A percentile compares a stretch with the other conserved stretches of the same genome.
Conservation (phyloP, 2,888 invertebrate genomes). For the Callosobruchus maculatus region DNA sequence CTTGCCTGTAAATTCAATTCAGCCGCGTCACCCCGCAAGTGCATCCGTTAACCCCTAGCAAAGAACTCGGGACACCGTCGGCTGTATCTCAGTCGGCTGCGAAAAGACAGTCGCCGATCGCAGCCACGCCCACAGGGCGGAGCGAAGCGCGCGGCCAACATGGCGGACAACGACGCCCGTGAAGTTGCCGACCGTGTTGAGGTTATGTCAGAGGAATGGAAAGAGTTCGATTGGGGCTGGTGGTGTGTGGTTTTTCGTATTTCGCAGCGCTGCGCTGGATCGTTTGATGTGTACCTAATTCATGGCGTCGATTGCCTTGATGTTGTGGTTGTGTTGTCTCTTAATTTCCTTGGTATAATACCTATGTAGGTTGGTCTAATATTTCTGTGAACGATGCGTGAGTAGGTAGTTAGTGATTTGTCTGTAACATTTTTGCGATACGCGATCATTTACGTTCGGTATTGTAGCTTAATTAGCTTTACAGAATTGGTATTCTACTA, state of each 20-base stretch:
- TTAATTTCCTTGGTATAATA: not conserved
- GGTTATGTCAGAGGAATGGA: not conserved
- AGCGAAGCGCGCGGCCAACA: constrained; percentile 41
- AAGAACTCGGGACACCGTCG: not conserved
- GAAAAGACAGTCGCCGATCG: not conserved
- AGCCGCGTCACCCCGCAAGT: not conserved
- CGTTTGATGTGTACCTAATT: not conserved
- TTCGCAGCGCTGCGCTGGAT: not conserved
- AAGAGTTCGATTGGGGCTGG: not conserved
- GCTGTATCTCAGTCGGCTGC: not conserved
- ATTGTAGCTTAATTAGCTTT: too few relatives aligned
- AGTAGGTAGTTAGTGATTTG: not conserved
- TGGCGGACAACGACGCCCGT: constrained; percentile 40
- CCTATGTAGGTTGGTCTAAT: not conserved
- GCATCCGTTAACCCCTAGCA: not conserved
- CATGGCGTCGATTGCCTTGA: not conserved
- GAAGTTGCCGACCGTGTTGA: constrained; percentile 6
- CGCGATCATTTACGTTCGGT: too few relatives aligned
- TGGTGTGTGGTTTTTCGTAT: not conserved
- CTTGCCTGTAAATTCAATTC: not conserved
- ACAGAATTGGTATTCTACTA: too few relatives aligned
- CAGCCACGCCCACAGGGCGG: constrained; percentile 11
- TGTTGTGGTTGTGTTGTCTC: not conserved
- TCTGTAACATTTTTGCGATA: not conserved
- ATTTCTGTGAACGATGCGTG: not conserved